Base-by-base conservation (phyloP, 2,797 vertebrate species). In the Xyrichtys novacula region DNA sequence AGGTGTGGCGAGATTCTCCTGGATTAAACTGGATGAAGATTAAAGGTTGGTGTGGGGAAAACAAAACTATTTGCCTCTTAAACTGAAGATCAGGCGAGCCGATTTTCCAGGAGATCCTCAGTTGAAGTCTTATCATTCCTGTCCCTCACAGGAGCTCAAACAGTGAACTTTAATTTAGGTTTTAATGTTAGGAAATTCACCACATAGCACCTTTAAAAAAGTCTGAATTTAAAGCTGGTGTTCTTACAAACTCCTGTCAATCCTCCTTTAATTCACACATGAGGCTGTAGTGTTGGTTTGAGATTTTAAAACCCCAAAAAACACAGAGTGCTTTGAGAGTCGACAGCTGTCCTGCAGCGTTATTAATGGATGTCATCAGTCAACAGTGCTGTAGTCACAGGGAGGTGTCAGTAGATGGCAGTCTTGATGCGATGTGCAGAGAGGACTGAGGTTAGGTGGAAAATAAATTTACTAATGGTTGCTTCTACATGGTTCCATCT, bases 341-440 rank as follows among this genome's bases (percentile, higher is more conserved):
- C n/a, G n/a, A n/a, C n/a, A n/a, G 78, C 85, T 38, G 85, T 11
- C 89, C 90, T 74, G 89, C 89, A 88, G 86, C 88, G 78, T 19
- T 23, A 11, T 29, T 52, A 25, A 1, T 2, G 34, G 56, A 40
- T 31, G 20, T 4, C 3, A 0, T 48, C 1, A 32, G 16, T 60
- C 25, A 9, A 9, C 28, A 29, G 32, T 15, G 11, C 22, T 26
- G 58, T 36, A 26, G 73, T 32, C 10, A 3, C 16, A 66, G 43
- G 39, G 15, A 17, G 56, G 29, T 1, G 6, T 58, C 7, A 2
- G 65, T 50, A 55, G 54, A 54, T 60, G 74, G 22, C 4, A 23
- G 53, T 31, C 56, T 14, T 29, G 52, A 42, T 54, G 26, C 5
- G 5, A 31, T 49, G 49, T 23, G 23, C 26, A 17, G 36, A 23